Evolutionary conservation across 2,888 invertebrate species (phyloP).

Genomic region (Andrena haemorrhoa): DNA sequence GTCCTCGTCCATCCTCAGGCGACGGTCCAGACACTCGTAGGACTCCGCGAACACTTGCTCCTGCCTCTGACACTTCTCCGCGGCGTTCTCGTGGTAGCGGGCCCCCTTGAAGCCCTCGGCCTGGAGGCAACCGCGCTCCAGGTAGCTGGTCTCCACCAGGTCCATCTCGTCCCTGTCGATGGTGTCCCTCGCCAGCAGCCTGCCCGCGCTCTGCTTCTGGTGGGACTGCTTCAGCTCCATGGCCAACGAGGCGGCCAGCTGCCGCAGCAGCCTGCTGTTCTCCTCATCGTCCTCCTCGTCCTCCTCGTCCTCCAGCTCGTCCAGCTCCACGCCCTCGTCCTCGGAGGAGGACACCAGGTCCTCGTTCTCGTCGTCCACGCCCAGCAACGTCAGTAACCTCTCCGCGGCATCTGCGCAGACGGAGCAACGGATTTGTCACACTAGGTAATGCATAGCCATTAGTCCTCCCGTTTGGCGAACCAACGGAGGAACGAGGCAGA

Average conservation of each 20-base stretch:
- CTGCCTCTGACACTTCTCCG: conserved; percentile 30
- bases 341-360: conserved; percentile 76
- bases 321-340: conserved; percentile 82
- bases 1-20: conserved; percentile 53
- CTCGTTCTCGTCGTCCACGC: conserved; percentile 75
- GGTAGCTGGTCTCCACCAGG: conserved; percentile 69
- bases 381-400: conserved; percentile 78
- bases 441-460: neutral
- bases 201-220: conserved; percentile 55
- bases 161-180: conserved; percentile 55
- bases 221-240: conserved; percentile 77
- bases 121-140: conserved; percentile 48
- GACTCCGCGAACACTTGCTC: neutral
- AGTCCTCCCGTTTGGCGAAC: too few relatives aligned
- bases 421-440: conserved; percentile 11
- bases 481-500: too few relatives aligned
- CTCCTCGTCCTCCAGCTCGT: conserved; percentile 71
- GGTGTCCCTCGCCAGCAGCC: neutral
- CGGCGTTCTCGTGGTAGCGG: conserved; percentile 13
- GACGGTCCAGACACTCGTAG: conserved; percentile 34
- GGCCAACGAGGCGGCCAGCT: conserved; percentile 77
- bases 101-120: conserved; percentile 13
- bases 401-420: conserved; percentile 78
- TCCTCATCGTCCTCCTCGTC: conserved; percentile 64
- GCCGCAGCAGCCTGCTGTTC: conserved; percentile 76